phyloP scores from a whole-genome alignment of 1,140 invertebrate genomes.

The Drosophila kohkoa region DNA sequence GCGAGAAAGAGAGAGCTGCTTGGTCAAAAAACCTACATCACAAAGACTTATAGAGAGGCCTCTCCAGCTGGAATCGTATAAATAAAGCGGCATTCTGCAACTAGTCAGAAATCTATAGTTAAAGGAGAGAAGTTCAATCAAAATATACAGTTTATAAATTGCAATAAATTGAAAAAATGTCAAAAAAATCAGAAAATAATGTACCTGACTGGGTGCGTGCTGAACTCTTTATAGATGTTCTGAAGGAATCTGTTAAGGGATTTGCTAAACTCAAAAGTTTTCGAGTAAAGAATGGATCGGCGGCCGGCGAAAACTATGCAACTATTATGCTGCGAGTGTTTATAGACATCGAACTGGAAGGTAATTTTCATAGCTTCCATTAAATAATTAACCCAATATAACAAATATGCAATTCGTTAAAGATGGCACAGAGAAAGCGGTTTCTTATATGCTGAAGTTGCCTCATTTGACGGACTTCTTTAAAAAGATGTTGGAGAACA shows the following conservation, averaged over 20 bases:
- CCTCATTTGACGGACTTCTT: constrained; percentile 44
- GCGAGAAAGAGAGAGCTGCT: neutral
- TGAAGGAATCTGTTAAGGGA: constrained; percentile 54
- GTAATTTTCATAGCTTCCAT: constrained; percentile 3
- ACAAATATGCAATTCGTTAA: neutral
- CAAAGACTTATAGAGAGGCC: neutral
- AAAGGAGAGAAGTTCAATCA: neutral
- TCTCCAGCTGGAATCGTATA: neutral
- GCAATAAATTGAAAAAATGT: constrained; percentile 27
- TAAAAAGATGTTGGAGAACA: constrained; percentile 37
- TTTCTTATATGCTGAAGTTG: constrained; percentile 67
- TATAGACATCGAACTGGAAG: constrained; percentile 62
- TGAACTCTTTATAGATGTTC: constrained; percentile 55
- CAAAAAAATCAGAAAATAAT: constrained; percentile 13
- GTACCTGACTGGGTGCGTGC: constrained; percentile 63
- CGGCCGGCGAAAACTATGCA: constrained; percentile 69
- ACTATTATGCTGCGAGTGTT: constrained; percentile 55
- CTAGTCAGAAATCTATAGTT: constrained; percentile 67
- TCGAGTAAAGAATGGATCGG: constrained; percentile 37
- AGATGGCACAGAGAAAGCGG: constrained; percentile 56
- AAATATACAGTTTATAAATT: neutral
- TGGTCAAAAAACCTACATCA: neutral
- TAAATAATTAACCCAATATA: constrained; percentile 21
- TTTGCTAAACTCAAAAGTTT: constrained; percentile 64
- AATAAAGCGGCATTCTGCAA: constrained; percentile 40